phyloP scores from a whole-genome alignment of 1,140 invertebrate genomes.

The Thaumetopoea pityocampa region DNA sequence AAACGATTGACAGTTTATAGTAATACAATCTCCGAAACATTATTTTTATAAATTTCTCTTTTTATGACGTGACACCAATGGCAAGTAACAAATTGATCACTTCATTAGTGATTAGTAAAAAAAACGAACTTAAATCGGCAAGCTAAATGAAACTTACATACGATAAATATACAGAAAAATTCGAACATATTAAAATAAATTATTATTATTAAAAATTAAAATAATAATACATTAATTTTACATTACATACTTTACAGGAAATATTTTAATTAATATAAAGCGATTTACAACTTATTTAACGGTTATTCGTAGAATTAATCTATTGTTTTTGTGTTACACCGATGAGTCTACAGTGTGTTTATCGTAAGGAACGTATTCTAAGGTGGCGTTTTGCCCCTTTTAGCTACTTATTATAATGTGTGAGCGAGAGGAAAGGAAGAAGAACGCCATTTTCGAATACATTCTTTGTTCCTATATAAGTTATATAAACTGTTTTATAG shows the following conservation, averaged over 20 bases:
- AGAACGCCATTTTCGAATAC: too few species aligned
- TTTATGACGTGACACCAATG: constrained; percentile 38
- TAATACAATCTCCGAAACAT: too few species aligned
- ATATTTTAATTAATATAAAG: constrained; percentile 12
- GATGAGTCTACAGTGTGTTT: too few species aligned
- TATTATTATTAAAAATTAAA: constrained; percentile 18
- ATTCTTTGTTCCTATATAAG: too few species aligned
- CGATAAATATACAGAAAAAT: constrained; percentile 21
- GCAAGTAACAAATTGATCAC: constrained; percentile 23
- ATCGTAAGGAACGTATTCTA: too few species aligned
- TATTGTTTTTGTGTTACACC: too few species aligned
- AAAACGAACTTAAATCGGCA: constrained; percentile 21
- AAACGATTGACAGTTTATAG: constrained; percentile 2
- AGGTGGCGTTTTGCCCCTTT: too few species aligned
- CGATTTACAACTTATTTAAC: constrained; percentile 15
- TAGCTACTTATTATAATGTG: too few species aligned
- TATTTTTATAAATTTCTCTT: too few species aligned
- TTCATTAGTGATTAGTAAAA: constrained; percentile 10
- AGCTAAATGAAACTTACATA: constrained; percentile 20
- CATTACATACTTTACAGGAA: constrained; percentile 13
- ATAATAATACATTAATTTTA: constrained; percentile 20
- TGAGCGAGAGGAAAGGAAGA: too few species aligned
- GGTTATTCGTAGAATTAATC: constrained; percentile 10
- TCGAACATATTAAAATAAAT: constrained; percentile 24
- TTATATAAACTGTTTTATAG: too few species aligned